Percentiles rank a stretch among this genome's conserved stretches.
Conservation (phyloP, 2,888 invertebrate species). For the Melieria omissa region DNA sequence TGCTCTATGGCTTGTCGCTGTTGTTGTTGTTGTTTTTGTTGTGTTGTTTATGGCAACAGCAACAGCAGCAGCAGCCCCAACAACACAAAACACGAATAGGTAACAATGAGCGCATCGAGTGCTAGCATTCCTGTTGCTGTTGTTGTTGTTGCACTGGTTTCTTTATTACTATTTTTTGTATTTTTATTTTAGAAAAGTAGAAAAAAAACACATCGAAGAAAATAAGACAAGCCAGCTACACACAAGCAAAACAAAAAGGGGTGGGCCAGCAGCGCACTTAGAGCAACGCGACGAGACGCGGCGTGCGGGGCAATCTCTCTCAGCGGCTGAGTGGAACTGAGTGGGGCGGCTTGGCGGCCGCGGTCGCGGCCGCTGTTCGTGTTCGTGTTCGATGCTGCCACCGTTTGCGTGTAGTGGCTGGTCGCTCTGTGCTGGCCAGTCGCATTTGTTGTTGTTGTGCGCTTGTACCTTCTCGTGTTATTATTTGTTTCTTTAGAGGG, state of each 20-base stretch:
- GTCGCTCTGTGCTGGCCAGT: neutral
- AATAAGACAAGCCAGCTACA: slow-evolving; percentile 8
- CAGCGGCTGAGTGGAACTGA: no score
- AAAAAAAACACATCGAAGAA: slow-evolving; percentile 8
- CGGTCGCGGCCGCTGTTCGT: slow-evolving; percentile 3
- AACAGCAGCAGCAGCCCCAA: slow-evolving; percentile 48
- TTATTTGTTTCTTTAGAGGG: slow-evolving; percentile 55
- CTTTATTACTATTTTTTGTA: neutral
- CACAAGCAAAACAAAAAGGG: slow-evolving; percentile 20
- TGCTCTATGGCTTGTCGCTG: slow-evolving; percentile 40
- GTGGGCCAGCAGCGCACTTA: slow-evolving; percentile 1
- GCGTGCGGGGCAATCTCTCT: no score
- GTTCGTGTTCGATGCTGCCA: neutral
- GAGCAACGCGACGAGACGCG: no score
- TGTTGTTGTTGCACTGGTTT: slow-evolving; percentile 30
- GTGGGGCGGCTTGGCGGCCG: slow-evolving; percentile 16
- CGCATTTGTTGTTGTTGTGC: neutral
- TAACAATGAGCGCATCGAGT: slow-evolving; percentile 33
- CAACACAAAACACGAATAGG: slow-evolving; percentile 42
- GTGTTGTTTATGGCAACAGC: slow-evolving; percentile 18
- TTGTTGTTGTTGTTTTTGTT: slow-evolving; percentile 42
- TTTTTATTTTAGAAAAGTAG: neutral
- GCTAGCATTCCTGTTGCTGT: slow-evolving; percentile 28
- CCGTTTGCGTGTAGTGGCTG: slow-evolving; percentile 16
- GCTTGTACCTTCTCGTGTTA: slow-evolving; percentile 59